A percentile compares a stretch with the other conserved stretches of the same genome.
Conservation (phyloP, 2,113 vertebrate species). For the Xiphophorus hellerii region DNA sequence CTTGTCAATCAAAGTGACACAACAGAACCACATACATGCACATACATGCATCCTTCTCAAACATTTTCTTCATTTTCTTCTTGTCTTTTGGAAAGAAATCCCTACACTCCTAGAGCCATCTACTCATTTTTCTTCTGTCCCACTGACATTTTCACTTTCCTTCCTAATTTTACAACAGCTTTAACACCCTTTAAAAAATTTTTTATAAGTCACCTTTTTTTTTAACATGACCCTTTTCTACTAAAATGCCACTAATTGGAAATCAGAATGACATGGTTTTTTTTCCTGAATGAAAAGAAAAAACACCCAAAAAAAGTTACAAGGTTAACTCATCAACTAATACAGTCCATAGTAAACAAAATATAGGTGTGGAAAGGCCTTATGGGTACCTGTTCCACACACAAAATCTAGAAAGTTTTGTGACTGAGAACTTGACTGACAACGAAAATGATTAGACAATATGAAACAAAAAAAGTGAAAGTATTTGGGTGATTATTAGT, state of each 20-base stretch:
- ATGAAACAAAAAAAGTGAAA: too few species aligned
- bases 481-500: too few species aligned
- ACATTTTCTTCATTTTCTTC: constrained; percentile 22
- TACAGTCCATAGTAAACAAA: too few species aligned
- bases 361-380: too few species aligned
- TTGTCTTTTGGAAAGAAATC: background rate
- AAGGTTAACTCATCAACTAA: too few species aligned
- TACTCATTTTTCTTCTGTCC: constrained; percentile 39
- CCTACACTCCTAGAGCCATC: constrained; percentile 9
- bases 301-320: too few species aligned
- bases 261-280: too few species aligned
- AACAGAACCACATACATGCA: background rate
- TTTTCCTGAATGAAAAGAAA: too few species aligned
- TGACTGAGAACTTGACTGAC: too few species aligned
- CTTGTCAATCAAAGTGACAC: constrained; percentile 23
- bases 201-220: constrained; percentile 7
- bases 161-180: constrained; percentile 29
- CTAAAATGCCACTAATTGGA: constrained; percentile 6
- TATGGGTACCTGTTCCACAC: too few species aligned
- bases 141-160: constrained; percentile 24
- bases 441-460: too few species aligned
- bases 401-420: too few species aligned
- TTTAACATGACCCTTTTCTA: background rate
- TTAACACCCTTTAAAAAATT: background rate
- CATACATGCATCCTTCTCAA: constrained; percentile 11